phyloP scores from a whole-genome alignment of 2,888 invertebrate species.

The Cacoxenus indagator region DNA sequence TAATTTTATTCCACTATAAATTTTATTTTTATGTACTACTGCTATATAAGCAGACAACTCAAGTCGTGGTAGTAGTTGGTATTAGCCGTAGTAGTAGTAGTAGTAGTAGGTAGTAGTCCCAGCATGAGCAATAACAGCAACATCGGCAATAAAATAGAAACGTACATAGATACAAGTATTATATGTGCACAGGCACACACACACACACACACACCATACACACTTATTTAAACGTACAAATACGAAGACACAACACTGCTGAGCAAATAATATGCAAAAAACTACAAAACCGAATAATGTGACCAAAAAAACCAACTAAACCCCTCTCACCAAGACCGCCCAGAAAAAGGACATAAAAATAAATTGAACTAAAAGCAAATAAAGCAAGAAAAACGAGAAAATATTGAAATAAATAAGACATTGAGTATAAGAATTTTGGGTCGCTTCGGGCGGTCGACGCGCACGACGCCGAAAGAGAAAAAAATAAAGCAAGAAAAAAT shows the following conservation, averaged over 20 bases:
- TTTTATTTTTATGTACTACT: constrained; percentile 24
- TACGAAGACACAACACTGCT: neutral
- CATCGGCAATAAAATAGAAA: constrained; percentile 22
- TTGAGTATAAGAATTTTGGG: neutral
- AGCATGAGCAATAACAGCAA: neutral
- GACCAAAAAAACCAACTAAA: constrained; percentile 44
- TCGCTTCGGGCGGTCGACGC: neutral
- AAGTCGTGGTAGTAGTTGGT: constrained; percentile 22
- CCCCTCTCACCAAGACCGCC: constrained; percentile 24
- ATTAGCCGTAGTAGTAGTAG: neutral
- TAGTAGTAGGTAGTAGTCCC: constrained; percentile 14
- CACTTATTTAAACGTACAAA: neutral
- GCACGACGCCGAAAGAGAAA: neutral
- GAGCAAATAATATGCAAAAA: constrained; percentile 25
- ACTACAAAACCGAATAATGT: constrained; percentile 46
- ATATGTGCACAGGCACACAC: neutral
- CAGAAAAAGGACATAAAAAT: constrained; percentile 32
- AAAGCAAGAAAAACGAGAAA: constrained; percentile 20
- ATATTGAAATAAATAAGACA: constrained; percentile 5
- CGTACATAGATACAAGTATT: constrained; percentile 14
- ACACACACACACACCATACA: neutral
- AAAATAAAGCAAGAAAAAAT: neutral
- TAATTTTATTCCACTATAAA: constrained; percentile 34
- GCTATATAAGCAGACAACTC: neutral
- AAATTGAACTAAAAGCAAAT: constrained; percentile 26